Conservation (phyloP, 1,140 invertebrate genomes). For the Metaphire vulgaris region DNA sequence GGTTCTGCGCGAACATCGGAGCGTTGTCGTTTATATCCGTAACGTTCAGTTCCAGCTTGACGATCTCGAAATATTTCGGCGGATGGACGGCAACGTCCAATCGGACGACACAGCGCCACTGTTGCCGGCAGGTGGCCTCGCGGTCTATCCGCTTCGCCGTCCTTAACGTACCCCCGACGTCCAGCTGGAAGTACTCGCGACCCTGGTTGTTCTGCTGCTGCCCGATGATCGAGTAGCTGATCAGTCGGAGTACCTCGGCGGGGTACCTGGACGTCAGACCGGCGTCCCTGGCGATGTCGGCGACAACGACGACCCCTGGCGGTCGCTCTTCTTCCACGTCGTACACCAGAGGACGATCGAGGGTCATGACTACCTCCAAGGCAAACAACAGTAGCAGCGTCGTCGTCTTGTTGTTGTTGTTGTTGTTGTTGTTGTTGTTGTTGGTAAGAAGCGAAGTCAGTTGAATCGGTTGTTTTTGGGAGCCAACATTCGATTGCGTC, state of each 20-base stretch:
- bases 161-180: not conserved
- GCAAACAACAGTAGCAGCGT: too few relatives aligned
- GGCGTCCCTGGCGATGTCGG: not conserved
- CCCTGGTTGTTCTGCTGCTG: not conserved
- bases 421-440: too few relatives aligned
- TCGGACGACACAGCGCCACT: not conserved
- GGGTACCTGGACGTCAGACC: not conserved
- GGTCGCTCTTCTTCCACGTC: not conserved
- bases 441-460: too few relatives aligned
- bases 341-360: not conserved
- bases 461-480: too few relatives aligned
- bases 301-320: not conserved
- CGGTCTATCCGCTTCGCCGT: not conserved
- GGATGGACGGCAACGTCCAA: slow-evolving; percentile 18
- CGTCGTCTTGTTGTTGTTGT: too few relatives aligned
- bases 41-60: slow-evolving; percentile 20
- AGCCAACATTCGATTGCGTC: too few relatives aligned
- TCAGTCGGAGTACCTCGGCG: not conserved
- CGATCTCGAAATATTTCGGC: slow-evolving; percentile 22
- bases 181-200: not conserved
- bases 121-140: slow-evolving; percentile 15
- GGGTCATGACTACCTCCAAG: too few relatives aligned
- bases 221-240: not conserved
- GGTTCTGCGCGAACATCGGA: slow-evolving; percentile 14
- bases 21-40: slow-evolving; percentile 29